Base-by-base conservation (phyloP, 2,888 invertebrate species). In the Brenthis ino region DNA sequence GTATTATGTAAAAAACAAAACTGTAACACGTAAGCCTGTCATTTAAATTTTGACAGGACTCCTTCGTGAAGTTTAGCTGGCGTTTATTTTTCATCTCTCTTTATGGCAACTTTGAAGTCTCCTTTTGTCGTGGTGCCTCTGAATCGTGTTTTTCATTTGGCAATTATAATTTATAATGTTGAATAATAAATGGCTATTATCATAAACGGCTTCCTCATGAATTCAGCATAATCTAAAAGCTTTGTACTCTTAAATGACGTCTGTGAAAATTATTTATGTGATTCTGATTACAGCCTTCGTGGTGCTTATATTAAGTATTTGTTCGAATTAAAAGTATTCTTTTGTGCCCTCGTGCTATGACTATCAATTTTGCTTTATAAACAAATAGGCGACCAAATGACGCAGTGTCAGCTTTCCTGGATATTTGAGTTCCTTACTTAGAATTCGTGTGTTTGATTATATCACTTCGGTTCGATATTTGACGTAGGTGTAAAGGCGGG, bases 101-200 rank as follows among this genome's bases (percentile, higher is more conserved):
- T 71, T 67, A 71, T 67, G 65, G 70, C 57, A 67, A 61, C 56
- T 70, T 68, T 69, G 56, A 61, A 69, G 65, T 60, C 61, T 68
- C 61, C 69, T 69, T 70, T 72, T 65, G 67, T 67, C 71, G 57
- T 47, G 37, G 53, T 58, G 64, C 57, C 71, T 64, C 71, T 69
- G 64, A 70, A 69, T 73, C 71, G 75, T 79, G 72, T 79, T 82
- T 77, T 80, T 75, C 72, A 70, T 65, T 73, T 68, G 68, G 71
- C 67, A 70, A 81, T 82, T 80, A 69, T 78, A 79, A 80, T 81
- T 81, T 82, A 73, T 77, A 80, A 79, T 80, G 75, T 71, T 74
- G 74, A 73, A 72, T 70, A 55, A 70, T 70, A 64, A 73, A 68
- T 70, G 73, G 67, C 54, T 66, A 77, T 82, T 80, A 77, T 69